These are phyloP conservation scores for Spea bombifrons DNA, from an alignment of 2,113 vertebrate species.

Conservation along the genomic window DNA sequence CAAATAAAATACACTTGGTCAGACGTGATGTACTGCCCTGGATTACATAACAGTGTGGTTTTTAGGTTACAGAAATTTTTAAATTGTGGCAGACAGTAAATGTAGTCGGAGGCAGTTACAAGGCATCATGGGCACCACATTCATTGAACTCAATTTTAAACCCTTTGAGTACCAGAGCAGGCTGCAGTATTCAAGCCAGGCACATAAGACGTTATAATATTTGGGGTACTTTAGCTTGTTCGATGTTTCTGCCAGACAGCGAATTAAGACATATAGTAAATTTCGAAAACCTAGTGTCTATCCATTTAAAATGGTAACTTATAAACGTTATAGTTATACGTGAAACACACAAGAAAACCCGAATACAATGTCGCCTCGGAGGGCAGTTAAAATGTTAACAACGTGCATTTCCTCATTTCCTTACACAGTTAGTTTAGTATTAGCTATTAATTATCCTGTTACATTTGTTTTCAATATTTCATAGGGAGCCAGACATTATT, in stretches of 20 bases:
- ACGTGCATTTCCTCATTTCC: slow-evolving; percentile 32
- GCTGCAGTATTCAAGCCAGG: too few species aligned
- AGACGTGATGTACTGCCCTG: slow-evolving; percentile 23
- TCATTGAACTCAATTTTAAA: background rate
- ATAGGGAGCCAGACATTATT: slow-evolving; percentile 13
- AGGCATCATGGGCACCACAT: background rate
- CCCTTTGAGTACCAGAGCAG: too few species aligned
- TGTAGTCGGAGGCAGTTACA: background rate
- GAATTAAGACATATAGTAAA: slow-evolving; percentile 14
- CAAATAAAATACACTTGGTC: too few species aligned
- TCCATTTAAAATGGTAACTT: slow-evolving; percentile 16
- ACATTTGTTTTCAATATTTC: slow-evolving; percentile 34
- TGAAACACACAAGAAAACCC: background rate
- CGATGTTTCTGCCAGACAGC: background rate
- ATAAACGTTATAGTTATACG: slow-evolving; percentile 17
- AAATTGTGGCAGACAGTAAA: slow-evolving; percentile 12
- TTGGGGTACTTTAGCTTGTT: background rate
- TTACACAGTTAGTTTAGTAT: slow-evolving; percentile 25
- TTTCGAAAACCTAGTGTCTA: background rate
- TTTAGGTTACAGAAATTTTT: background rate
- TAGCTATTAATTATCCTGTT: slow-evolving; percentile 25
- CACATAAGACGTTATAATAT: background rate
- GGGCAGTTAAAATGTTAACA: slow-evolving; percentile 39
- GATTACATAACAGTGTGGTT: slow-evolving; percentile 33
- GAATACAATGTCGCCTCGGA: slow-evolving; percentile 23